phyloP scores from a whole-genome alignment of 2,888 invertebrate species.

The Linnaemya vulpina region DNA sequence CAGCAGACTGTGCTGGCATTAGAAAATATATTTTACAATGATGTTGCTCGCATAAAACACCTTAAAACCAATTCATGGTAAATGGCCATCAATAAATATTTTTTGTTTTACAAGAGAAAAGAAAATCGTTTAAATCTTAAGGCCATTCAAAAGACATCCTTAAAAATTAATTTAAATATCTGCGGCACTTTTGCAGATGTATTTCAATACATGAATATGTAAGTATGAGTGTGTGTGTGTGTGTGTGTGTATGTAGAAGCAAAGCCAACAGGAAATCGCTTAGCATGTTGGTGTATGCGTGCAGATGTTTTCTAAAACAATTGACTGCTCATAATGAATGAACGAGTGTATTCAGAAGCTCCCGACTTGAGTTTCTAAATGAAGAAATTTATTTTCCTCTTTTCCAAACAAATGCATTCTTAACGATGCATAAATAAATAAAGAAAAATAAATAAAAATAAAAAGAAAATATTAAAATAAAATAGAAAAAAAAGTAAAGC shows the following conservation, averaged over 20 bases:
- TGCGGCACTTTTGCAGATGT: not conserved
- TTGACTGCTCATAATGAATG: slow-evolving; percentile 57
- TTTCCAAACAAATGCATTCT: slow-evolving; percentile 63
- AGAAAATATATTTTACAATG: not conserved
- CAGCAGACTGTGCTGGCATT: not conserved
- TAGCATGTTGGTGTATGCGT: slow-evolving; percentile 25
- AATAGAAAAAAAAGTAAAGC: not conserved
- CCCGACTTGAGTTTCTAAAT: slow-evolving; percentile 48
- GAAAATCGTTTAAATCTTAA: not conserved
- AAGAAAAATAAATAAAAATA: too few relatives aligned
- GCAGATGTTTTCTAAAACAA: slow-evolving; percentile 18
- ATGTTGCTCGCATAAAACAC: not conserved
- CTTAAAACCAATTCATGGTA: slow-evolving; percentile 11
- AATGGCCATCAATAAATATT: slow-evolving; percentile 5
- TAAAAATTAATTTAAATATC: slow-evolving; percentile 9
- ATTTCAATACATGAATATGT: not conserved
- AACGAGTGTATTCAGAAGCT: slow-evolving; percentile 24
- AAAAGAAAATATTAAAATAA: not conserved
- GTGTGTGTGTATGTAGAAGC: not conserved
- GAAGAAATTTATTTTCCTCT: slow-evolving; percentile 49
- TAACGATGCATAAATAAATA: slow-evolving; percentile 64
- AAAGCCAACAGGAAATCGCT: slow-evolving; percentile 22
- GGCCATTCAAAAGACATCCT: slow-evolving; percentile 28
- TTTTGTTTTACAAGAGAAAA: not conserved
- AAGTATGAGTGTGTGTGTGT: not conserved